These are phyloP conservation scores for Jaculus jaculus DNA, from an alignment of 2,113 vertebrate genomes.

Conservation along the genomic window DNA sequence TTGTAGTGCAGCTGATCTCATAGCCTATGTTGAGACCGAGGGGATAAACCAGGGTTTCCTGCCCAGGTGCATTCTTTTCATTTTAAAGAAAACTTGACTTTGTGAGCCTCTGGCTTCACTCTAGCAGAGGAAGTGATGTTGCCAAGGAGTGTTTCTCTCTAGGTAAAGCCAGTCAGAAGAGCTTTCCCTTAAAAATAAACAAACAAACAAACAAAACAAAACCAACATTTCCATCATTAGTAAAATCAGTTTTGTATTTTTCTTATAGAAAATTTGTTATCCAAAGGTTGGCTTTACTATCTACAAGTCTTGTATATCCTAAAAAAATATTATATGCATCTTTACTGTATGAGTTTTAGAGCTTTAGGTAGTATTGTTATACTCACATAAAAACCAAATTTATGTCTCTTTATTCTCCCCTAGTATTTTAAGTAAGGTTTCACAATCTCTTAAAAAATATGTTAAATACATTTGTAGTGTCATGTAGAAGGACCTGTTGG, in stretches of 20 bases:
- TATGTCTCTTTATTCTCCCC: not conserved
- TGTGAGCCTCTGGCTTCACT: not conserved
- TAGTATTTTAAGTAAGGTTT: slow-evolving; percentile 22
- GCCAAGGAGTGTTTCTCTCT: not conserved
- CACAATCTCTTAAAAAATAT: not conserved
- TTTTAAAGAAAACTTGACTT: not conserved
- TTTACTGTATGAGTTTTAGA: not conserved
- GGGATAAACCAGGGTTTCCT: not conserved
- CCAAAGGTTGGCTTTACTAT: not conserved
- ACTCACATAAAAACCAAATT: not conserved
- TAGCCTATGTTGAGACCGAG: not conserved
- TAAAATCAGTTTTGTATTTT: not conserved
- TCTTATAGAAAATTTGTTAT: not conserved
- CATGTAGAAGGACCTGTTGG: not conserved
- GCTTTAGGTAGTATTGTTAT: not conserved
- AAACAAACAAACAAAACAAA: not conserved
- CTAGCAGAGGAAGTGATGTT: not conserved
- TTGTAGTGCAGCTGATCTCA: not conserved
- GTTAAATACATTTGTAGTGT: not conserved
- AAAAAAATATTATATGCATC: not conserved
- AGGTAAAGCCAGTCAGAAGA: not conserved
- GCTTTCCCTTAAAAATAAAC: not conserved
- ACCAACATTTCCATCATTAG: not conserved
- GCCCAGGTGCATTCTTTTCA: not conserved
- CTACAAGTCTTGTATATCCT: not conserved